Evolutionary conservation across 2,888 invertebrate genomes (phyloP).

Genomic region (Patella depressa): DNA sequence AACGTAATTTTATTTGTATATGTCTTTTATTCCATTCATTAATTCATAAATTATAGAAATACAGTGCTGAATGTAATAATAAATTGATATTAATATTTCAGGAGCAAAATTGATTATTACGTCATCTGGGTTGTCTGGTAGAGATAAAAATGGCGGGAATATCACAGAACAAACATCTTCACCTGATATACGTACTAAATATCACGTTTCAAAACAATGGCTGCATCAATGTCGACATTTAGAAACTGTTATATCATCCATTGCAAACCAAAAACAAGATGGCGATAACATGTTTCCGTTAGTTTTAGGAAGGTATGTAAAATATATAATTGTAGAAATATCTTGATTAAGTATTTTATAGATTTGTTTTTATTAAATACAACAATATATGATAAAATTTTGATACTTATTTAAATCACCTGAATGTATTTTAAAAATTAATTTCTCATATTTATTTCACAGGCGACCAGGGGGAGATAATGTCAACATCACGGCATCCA

Average conservation of each 20-base stretch:
- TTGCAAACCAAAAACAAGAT: slow-evolving; percentile 71
- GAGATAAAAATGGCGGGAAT: background rate
- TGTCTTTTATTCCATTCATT: too few relatives aligned
- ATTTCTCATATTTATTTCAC: too few relatives aligned
- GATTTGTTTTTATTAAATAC: too few relatives aligned
- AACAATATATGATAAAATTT: too few relatives aligned
- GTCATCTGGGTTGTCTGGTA: background rate
- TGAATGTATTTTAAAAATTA: too few relatives aligned
- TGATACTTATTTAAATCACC: too few relatives aligned
- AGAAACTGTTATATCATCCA: slow-evolving; percentile 79
- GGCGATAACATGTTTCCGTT: slow-evolving; percentile 81
- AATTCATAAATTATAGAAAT: too few relatives aligned
- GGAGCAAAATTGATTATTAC: background rate
- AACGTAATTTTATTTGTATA: background rate
- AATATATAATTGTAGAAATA: too few relatives aligned
- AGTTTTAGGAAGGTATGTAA: slow-evolving; percentile 83
- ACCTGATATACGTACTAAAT: background rate
- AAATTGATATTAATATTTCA: background rate
- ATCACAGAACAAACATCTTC: background rate
- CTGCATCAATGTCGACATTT: slow-evolving; percentile 82
- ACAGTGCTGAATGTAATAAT: too few relatives aligned
- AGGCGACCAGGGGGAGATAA: background rate
- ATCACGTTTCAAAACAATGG: slow-evolving; percentile 69
- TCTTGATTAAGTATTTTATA: too few relatives aligned
- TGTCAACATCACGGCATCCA: background rate